Evolutionary conservation across 2,113 vertebrate genomes (phyloP), one percentile per base, ranked within the genome.

Genomic region (Periophthalmodon schlosseri): DNA sequence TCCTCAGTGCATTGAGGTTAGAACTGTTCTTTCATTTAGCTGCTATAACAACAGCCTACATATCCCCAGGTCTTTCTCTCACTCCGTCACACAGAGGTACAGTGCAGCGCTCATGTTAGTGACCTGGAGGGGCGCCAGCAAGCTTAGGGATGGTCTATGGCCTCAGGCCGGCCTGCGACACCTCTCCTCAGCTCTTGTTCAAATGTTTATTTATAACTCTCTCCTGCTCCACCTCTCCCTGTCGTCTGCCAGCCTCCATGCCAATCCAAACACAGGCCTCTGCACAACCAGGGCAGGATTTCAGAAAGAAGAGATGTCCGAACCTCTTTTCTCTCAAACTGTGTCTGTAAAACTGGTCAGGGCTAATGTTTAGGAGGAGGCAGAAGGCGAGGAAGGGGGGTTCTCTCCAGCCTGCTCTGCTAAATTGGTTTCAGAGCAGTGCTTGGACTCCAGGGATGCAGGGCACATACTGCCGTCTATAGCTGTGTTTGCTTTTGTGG

Each of bases 401-500:
- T 93, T 95, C 89, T 93, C 93, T 95, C 93, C 93, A 91, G 92
- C 91, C 87, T 89, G 88, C 91, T 91, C 94, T 92, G 92, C 93
- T 94, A 95, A 95, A 95, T 95, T 94, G 90, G 93, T 94, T 95
- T 95, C 93, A 94, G 94, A 94, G 91, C 94, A 93, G 93, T 68
- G 92, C 93, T 94, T 93, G 94, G 91, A 91, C 93, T 93, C 94
- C 88, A 83, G 92, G 91, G 87, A 93, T 86, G 71, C 91, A 72
- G 83, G 83, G 86, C 87, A 85, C 87, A 90, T 86, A 89, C 80
- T 87, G 87, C 79, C 76, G 86, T 86, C 87, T 83, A 56, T 56
- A 80, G 88, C 88, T 87, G 80, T 89, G 90, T 92, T 92, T 92
- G 88, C 90, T 90, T 92, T 92, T 90, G 86, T 81, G 86, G 90